phyloP scores from a whole-genome alignment of 1,140 invertebrate species.

The Nymphalis io region DNA sequence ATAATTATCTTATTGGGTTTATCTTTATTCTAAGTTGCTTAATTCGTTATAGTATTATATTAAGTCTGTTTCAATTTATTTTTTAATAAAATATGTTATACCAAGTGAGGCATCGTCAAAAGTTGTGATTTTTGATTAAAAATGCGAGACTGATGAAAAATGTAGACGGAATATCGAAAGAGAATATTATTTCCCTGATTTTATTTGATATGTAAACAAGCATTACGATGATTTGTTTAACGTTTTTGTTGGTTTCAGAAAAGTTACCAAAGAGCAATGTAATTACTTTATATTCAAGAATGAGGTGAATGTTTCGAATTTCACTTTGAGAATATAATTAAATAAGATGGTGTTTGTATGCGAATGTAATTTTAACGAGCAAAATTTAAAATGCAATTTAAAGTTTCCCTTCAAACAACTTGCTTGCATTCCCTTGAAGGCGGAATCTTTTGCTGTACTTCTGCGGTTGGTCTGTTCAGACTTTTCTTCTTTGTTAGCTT shows the following conservation, averaged over 20 bases:
- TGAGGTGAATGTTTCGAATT: conserved; percentile 3
- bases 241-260: background rate
- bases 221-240: too few species aligned
- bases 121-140: too few species aligned
- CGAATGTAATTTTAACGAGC: conserved; percentile 53
- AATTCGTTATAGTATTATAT: too few species aligned
- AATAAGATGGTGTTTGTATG: conserved; percentile 37
- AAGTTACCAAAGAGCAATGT: background rate
- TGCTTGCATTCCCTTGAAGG: conserved; percentile 56
- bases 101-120: too few species aligned
- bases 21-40: too few species aligned
- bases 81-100: too few species aligned
- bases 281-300: conserved; percentile 2
- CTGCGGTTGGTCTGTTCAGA: conserved; percentile 58
- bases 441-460: conserved; percentile 64
- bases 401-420: conserved; percentile 63
- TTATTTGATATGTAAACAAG: background rate
- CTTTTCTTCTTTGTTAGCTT: conserved; percentile 59
- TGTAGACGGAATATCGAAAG: too few species aligned
- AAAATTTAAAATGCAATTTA: conserved; percentile 75
- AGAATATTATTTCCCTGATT: background rate
- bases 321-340: conserved; percentile 23
- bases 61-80: too few species aligned
- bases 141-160: too few species aligned
- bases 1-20: too few species aligned